These are phyloP conservation scores for Ophioderma brevispina DNA, from an alignment of 35 echinoderm and acorn worm genomes.

Conservation along the genomic window DNA sequence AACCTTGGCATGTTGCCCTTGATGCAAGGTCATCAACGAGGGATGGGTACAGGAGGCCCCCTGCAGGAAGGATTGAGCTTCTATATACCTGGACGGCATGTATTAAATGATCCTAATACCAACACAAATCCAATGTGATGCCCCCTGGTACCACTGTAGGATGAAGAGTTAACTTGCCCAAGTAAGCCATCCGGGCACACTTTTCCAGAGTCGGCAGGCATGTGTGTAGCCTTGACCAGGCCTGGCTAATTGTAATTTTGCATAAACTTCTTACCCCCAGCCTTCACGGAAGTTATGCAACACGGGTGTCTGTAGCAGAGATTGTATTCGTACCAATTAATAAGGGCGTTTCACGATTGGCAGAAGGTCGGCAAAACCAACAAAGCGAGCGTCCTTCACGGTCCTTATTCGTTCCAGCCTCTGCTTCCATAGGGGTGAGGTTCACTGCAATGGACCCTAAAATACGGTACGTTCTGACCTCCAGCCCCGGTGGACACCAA, in stretches of 20 bases:
- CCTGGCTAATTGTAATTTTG: conserved; percentile 7
- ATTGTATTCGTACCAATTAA: conserved; percentile 52
- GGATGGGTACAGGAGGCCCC: background rate
- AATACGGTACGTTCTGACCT: conserved; percentile 50
- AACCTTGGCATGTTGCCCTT: background rate
- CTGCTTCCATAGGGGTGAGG: background rate
- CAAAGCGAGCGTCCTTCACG: conserved; percentile 28
- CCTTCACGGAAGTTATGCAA: conserved; percentile 3
- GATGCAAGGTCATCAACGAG: conserved; percentile 2
- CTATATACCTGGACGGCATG: conserved; percentile 4
- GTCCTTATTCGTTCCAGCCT: conserved; percentile 5
- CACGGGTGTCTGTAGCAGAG: background rate
- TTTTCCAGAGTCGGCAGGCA: background rate
- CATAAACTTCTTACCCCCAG: conserved; percentile 28
- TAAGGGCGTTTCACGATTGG: background rate
- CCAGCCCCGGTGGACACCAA: conserved; percentile 44
- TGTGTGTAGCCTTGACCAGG: conserved; percentile 1
- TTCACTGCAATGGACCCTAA: conserved; percentile 31
- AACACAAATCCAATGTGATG: background rate
- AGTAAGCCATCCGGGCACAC: conserved; percentile 11
- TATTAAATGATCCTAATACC: background rate
- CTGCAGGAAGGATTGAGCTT: background rate
- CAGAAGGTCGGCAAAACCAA: background rate
- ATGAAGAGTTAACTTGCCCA: background rate
- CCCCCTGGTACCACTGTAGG: background rate